A percentile compares a stretch with the other conserved stretches of the same genome.
phyloP scores from a whole-genome alignment of 2,113 vertebrate genomes.

The Aspidoscelis tigris region DNA sequence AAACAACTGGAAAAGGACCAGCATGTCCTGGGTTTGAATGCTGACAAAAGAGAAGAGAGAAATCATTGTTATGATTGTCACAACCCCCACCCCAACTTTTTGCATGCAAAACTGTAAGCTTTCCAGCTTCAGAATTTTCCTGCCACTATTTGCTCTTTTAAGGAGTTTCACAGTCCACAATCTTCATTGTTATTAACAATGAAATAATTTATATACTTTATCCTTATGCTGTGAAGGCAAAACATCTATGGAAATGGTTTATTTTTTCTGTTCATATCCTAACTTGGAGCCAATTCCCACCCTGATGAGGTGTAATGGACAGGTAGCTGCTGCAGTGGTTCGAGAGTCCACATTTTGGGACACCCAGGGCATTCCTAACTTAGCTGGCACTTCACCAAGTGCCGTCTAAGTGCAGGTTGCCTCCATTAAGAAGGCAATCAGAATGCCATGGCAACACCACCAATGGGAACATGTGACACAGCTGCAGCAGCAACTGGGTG shows the following conservation, averaged over 20 bases:
- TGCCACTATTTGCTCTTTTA: background rate
- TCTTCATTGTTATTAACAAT: background rate
- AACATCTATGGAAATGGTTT: background rate
- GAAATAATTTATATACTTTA: background rate
- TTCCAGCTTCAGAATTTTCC: background rate
- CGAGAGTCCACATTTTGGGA: too few species aligned
- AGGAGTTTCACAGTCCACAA: background rate
- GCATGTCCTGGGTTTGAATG: constrained; percentile 98
- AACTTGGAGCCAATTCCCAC: background rate
- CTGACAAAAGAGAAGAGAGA: constrained; percentile 73
- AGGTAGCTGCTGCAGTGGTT: too few species aligned
- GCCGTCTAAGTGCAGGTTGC: too few species aligned
- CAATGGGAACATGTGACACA: too few species aligned
- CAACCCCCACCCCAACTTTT: background rate
- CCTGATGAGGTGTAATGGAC: too few species aligned
- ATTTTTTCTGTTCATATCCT: background rate
- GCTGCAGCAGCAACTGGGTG: too few species aligned
- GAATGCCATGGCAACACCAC: too few species aligned
- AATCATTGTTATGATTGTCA: background rate
- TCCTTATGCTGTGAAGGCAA: background rate
- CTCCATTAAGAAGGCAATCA: too few species aligned
- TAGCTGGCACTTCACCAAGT: too few species aligned
- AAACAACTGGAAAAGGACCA: constrained; percentile 94
- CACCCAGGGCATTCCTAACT: too few species aligned
- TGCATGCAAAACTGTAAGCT: background rate